phyloP scores from a whole-genome alignment of 1,140 invertebrate genomes.

The Orussus abietinus region DNA sequence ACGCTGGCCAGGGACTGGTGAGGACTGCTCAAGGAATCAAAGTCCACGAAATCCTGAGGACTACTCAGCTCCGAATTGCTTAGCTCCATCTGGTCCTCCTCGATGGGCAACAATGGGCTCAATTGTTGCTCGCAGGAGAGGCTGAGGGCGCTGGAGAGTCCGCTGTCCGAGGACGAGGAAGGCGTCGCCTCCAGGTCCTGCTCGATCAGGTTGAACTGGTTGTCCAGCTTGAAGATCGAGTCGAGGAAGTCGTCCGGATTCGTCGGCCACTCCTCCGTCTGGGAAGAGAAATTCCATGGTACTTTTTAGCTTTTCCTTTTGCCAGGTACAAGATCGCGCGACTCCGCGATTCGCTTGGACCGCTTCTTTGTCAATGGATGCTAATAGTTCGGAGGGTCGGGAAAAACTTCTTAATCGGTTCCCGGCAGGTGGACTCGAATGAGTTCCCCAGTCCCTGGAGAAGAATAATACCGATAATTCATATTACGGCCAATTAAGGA shows the following conservation, averaged over 20 bases:
- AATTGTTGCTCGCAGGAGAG: conserved; percentile 43
- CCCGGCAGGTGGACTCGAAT: too few species aligned
- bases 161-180: conserved; percentile 42
- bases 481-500: too few species aligned
- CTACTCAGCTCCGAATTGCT: conserved; percentile 31
- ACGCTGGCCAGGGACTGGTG: conserved; percentile 37
- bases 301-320: background rate
- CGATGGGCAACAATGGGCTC: conserved; percentile 36
- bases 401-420: too few species aligned
- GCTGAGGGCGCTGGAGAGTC: conserved; percentile 39
- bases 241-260: conserved; percentile 36
- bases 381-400: too few species aligned
- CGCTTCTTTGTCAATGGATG: background rate
- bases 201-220: conserved; percentile 39
- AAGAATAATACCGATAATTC: background rate
- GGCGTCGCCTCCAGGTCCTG: conserved; percentile 34
- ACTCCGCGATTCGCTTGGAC: background rate
- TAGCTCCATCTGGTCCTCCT: conserved; percentile 38
- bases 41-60: conserved; percentile 35
- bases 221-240: conserved; percentile 38
- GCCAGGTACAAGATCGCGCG: too few species aligned
- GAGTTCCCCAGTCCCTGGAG: background rate
- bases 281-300: conserved; percentile 13
- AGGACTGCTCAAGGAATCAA: conserved; percentile 36
- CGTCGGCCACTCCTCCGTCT: conserved; percentile 36